Base-by-base conservation (phyloP, 2,797 vertebrate genomes). In the Sebastiscus albofasciatus region DNA sequence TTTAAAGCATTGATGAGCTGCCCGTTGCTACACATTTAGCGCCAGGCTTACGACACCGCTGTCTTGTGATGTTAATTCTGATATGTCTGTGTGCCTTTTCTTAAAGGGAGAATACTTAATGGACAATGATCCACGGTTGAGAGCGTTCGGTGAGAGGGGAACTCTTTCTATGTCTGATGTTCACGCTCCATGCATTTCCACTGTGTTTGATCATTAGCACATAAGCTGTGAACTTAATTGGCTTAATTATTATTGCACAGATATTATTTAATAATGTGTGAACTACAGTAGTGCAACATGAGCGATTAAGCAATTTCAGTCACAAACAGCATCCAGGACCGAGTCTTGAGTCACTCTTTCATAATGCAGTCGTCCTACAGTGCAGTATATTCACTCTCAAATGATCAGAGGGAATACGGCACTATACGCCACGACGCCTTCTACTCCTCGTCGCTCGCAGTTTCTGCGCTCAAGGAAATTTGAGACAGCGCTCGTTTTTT, bases 181-280 rank as follows among this genome's bases (percentile, higher is more conserved):
- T 87, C 75, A 86, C 6, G 56, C 34, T 80, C 68, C 52, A 13
- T 74, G 78, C 36, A 18, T 72, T 79, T 75, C 31, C 65, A 31
- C 81, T 55, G 46, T 46, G 66, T 79, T 77, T 29, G 10, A 89
- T 81, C 79, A 81, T 82, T 81, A 84, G 77, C 77, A 76, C 72
- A 82, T 75, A 79, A 82, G 65, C 82, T 72, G 31, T 67, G 58
- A 85, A 80, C 39, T 67, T 85, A 82, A 89, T 85, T 90, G 79
- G 78, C 69, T 77, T 86, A 79, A 89, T 89, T 60, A 76, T 55
- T 68, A 59, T 70, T 72, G 77, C 24, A 65, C 66, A 60, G 36
- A 83, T 80, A 82, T 79, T 80, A 90, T 87, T 80, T 80, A 91
- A 84, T 86, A 72, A 85, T 70, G 83, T 79, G 86, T 82, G 69